A percentile compares a stretch with the other conserved stretches of the same genome.
Evolutionary conservation across 64 coral and sea anemone genomes (phyloP).

Genomic region (Astreopora myriophthalma): DNA sequence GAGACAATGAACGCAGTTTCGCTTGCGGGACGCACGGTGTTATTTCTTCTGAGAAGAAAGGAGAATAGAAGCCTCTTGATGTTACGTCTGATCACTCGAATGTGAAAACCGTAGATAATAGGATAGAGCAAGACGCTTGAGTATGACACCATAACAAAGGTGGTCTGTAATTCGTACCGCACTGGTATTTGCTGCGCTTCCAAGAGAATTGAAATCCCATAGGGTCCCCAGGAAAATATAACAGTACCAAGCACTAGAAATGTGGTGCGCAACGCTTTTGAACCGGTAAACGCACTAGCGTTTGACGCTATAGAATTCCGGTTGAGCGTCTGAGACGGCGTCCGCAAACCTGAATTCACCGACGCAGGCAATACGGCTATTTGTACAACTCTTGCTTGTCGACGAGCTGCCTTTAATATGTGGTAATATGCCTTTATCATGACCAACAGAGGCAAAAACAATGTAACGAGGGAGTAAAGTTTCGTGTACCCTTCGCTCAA

Average conservation of each 20-base stretch:
- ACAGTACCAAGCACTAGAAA: constrained; percentile 75
- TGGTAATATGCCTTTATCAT: constrained; percentile 85
- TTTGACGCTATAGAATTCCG: constrained; percentile 74
- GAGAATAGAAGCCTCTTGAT: constrained; percentile 44
- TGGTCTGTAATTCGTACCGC: constrained; percentile 57
- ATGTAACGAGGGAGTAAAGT: constrained; percentile 54
- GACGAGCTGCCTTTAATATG: constrained; percentile 84
- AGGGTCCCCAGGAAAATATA: constrained; percentile 80
- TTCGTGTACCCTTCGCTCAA: constrained; percentile 88
- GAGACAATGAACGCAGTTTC: constrained; percentile 71
- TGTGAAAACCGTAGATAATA: constrained; percentile 90
- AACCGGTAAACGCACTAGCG: constrained; percentile 65
- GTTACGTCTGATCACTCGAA: constrained; percentile 75
- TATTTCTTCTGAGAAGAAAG: constrained; percentile 18
- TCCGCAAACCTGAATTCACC: background rate
- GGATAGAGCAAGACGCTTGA: constrained; percentile 67
- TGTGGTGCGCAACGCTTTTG: constrained; percentile 83
- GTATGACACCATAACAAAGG: constrained; percentile 61
- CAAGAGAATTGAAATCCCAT: constrained; percentile 72
- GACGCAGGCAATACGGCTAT: constrained; percentile 64
- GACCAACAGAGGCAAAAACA: constrained; percentile 69
- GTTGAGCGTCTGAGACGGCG: background rate
- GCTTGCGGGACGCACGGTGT: constrained; percentile 59
- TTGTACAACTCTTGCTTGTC: constrained; percentile 83
- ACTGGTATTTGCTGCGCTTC: constrained; percentile 66